Conservation (phyloP, 1,140 invertebrate species). For the Bombus polaris region DNA sequence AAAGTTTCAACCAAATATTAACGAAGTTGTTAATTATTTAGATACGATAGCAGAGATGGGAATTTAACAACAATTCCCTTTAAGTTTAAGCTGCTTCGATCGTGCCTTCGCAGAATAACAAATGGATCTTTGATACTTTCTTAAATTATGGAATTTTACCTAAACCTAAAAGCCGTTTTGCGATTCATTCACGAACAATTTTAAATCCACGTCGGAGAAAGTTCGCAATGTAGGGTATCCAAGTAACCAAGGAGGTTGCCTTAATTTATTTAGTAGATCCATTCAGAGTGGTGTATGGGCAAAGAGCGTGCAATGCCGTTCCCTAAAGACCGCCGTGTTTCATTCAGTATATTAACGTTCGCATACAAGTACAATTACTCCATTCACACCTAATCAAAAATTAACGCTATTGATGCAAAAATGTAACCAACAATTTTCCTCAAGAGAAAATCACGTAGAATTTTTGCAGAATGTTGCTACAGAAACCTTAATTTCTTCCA, state of each 20-base stretch:
- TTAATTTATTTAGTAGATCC: not conserved
- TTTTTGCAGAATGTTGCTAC: not conserved
- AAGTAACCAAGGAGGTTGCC: too few relatives aligned
- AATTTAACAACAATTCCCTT: not conserved
- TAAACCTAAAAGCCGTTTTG: not conserved
- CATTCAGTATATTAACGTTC: not conserved
- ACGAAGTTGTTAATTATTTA: not conserved
- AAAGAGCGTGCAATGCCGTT: not conserved
- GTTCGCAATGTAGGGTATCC: not conserved
- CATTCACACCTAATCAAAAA: too few relatives aligned
- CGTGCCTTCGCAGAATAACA: not conserved
- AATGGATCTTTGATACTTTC: not conserved
- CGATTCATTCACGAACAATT: not conserved
- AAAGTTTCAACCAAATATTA: not conserved
- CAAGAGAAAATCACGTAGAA: not conserved
- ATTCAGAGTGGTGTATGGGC: too few relatives aligned
- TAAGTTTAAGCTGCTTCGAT: not conserved
- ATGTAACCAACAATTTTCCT: not conserved
- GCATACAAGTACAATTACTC: not conserved
- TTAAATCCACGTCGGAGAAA: not conserved
- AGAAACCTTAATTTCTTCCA: too few relatives aligned
- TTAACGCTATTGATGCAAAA: too few relatives aligned
- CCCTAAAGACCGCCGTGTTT: not conserved
- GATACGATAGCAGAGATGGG: not conserved
- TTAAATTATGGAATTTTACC: not conserved